Evolutionary conservation across 2,797 vertebrate species (phyloP).

Genomic region (Lepilemur septentrionalis): DNA sequence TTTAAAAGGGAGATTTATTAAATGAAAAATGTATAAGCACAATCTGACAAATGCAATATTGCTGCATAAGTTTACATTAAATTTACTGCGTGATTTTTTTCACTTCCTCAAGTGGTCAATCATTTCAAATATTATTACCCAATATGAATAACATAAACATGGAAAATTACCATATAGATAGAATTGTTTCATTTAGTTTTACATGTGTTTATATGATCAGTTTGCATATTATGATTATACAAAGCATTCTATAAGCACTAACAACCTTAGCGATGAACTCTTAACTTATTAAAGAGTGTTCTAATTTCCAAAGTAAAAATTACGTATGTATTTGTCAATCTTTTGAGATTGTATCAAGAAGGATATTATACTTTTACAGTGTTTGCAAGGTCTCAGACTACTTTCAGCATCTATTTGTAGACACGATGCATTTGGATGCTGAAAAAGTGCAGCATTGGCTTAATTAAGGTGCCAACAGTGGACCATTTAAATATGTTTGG

Average conservation of each 20-base stretch:
- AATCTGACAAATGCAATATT: not conserved
- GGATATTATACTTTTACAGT: not conserved
- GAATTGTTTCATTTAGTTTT: not conserved
- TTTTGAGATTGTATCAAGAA: not conserved
- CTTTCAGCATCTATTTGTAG: not conserved
- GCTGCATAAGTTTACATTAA: not conserved
- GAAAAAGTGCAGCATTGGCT: not conserved
- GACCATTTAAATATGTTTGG: not conserved
- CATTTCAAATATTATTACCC: not conserved
- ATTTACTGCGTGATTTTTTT: not conserved
- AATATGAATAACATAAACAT: not conserved
- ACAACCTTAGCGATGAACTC: not conserved
- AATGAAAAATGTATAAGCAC: conserved; percentile 8
- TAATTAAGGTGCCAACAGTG: not conserved
- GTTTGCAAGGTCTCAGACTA: not conserved
- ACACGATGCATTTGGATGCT: not conserved
- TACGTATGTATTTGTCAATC: not conserved
- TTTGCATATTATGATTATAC: not conserved
- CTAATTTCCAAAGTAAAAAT: conserved; percentile 8
- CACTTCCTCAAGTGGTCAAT: not conserved
- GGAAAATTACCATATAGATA: not conserved
- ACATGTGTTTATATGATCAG: not conserved
- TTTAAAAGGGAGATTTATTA: conserved; percentile 31
- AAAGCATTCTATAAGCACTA: not conserved
- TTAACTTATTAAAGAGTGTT: not conserved